Conservation (phyloP, 2,888 invertebrate genomes). For the Orchestes rusci region DNA sequence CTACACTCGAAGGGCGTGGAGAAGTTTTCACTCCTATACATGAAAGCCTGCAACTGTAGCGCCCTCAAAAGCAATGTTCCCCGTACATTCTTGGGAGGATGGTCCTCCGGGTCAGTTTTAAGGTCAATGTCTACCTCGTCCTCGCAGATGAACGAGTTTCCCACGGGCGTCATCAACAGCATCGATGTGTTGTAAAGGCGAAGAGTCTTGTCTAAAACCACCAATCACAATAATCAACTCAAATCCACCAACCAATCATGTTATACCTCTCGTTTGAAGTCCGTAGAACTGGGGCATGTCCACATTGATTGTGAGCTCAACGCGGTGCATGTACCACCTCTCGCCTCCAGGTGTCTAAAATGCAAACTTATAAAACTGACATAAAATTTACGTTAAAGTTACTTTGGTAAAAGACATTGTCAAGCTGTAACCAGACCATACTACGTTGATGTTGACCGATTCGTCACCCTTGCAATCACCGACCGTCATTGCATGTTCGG, state of each 20-base stretch:
- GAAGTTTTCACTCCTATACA: slow-evolving; percentile 71
- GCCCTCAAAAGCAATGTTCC: slow-evolving; percentile 38
- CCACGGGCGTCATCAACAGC: slow-evolving; percentile 79
- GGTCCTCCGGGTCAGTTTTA: slow-evolving; percentile 42
- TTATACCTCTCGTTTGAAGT: slow-evolving; percentile 36
- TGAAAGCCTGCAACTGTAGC: slow-evolving; percentile 70
- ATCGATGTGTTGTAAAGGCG: slow-evolving; percentile 48
- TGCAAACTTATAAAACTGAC: background rate
- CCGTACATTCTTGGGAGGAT: slow-evolving; percentile 36
- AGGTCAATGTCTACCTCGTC: slow-evolving; percentile 65
- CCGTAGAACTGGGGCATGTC: slow-evolving; percentile 38
- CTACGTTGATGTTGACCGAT: slow-evolving; percentile 60
- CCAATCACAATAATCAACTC: background rate
- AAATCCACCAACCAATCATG: background rate
- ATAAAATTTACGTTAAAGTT: background rate
- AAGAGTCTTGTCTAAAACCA: slow-evolving; percentile 34
- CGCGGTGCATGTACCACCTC: slow-evolving; percentile 77
- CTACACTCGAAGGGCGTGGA: slow-evolving; percentile 64
- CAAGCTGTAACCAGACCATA: slow-evolving; percentile 69
- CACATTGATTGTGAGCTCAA: slow-evolving; percentile 66
- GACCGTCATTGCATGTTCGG: slow-evolving; percentile 61
- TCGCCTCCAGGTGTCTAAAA: slow-evolving; percentile 79
- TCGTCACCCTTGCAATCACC: slow-evolving; percentile 74
- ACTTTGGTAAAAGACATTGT: slow-evolving; percentile 78
- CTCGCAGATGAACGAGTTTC: slow-evolving; percentile 74